phyloP scores from a whole-genome alignment of 1,140 invertebrate genomes.

The Portunus trituberculatus region DNA sequence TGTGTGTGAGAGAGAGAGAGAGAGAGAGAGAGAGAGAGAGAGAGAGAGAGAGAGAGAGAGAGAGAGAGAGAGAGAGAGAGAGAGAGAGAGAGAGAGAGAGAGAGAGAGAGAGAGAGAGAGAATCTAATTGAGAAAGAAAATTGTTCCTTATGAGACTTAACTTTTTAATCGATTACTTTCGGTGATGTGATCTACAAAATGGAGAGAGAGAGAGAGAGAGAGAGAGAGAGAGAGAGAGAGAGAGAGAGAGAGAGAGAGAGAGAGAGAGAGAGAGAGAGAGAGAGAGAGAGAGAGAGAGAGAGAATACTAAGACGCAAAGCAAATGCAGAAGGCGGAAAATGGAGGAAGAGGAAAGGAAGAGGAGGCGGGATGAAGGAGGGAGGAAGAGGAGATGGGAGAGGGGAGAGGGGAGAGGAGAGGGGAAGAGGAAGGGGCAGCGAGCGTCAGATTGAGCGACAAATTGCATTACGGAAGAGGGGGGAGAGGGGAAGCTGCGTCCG shows the following conservation, averaged over 20 bases:
- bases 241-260: background rate
- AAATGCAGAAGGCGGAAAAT: background rate
- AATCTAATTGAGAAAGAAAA: too few relatives aligned
- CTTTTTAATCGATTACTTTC: too few relatives aligned
- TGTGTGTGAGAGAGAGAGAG: too few relatives aligned
- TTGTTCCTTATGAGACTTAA: too few relatives aligned
- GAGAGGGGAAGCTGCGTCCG: background rate
- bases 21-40: too few relatives aligned
- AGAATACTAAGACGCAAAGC: background rate
- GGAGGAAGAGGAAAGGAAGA: background rate
- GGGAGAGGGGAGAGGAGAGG: background rate
- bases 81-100: too few relatives aligned
- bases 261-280: background rate
- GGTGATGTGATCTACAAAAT: too few relatives aligned
- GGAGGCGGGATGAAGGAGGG: background rate
- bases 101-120: too few relatives aligned
- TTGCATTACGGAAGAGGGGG: background rate
- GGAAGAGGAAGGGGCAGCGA: background rate
- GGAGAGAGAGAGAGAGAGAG: too few relatives aligned
- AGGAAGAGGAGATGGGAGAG: background rate
- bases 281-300: background rate
- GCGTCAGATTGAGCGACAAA: slow-evolving; percentile 20
- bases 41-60: background rate
- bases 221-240: background rate
- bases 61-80: background rate